Evolutionary conservation across 2,797 vertebrate species (phyloP).

Genomic region (Hyperoplus lanceolatus): DNA sequence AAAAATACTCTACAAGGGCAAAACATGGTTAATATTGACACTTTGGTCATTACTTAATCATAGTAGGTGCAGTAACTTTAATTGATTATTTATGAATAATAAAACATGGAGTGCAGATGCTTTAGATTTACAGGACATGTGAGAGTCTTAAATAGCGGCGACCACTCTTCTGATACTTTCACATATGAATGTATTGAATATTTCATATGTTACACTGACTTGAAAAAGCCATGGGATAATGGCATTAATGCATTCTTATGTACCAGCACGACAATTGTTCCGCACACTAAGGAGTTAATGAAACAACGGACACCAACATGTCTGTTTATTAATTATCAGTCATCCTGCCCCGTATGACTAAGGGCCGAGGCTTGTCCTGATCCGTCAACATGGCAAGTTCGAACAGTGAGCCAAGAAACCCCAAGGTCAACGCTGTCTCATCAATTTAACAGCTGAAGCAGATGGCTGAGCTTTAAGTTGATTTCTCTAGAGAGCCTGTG

Average conservation of each 20-base stretch:
- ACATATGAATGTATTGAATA: neutral
- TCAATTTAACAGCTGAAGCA: constrained; percentile 66
- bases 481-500: constrained; percentile 39
- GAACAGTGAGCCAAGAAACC: constrained; percentile 56
- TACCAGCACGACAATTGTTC: neutral
- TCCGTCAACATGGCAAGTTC: constrained; percentile 37
- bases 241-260: neutral
- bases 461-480: constrained; percentile 62
- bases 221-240: neutral
- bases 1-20: neutral
- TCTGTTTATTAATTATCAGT: constrained; percentile 60
- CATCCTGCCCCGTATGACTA: constrained; percentile 13
- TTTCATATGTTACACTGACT: neutral
- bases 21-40: constrained; percentile 4
- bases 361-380: constrained; percentile 37
- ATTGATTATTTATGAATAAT: constrained; percentile 1
- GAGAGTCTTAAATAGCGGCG: too few species aligned
- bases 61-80: neutral
- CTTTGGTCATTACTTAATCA: constrained; percentile 7
- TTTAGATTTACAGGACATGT: neutral
- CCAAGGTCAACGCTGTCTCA: constrained; percentile 69
- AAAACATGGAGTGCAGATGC: neutral
- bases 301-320: neutral
- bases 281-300: neutral
- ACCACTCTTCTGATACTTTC: neutral